Evolutionary conservation across 1,140 invertebrate species (phyloP).

Genomic region (Epicauta chinensis): DNA sequence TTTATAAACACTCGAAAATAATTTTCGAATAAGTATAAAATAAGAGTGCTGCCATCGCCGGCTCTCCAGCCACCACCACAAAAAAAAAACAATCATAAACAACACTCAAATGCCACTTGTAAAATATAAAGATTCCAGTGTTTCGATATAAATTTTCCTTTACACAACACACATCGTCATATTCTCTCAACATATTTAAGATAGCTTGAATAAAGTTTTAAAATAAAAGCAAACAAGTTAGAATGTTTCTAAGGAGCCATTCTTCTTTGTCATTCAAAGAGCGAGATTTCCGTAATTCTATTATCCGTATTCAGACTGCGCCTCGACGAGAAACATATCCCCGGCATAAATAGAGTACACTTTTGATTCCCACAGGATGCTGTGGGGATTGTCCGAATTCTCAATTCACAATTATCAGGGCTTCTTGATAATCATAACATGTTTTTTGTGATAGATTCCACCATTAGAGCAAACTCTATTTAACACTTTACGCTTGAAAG

Average conservation of each 20-base stretch:
- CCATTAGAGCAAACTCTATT: no score
- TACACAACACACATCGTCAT: not conserved
- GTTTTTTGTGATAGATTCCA: constrained; percentile 10
- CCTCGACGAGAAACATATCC: constrained; percentile 28
- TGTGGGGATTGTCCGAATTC: constrained; percentile 27
- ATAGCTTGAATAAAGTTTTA: not conserved
- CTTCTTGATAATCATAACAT: constrained; percentile 7
- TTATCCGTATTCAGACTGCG: constrained; percentile 32
- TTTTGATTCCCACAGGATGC: constrained; percentile 21
- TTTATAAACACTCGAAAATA: no score
- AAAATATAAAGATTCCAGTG: not conserved
- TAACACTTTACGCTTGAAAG: no score
- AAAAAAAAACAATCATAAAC: constrained; percentile 20
- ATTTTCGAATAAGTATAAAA: no score
- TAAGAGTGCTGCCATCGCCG: no score
- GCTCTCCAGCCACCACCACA: no score
- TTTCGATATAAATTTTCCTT: not conserved
- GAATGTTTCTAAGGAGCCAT: constrained; percentile 24
- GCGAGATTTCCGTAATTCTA: constrained; percentile 32
- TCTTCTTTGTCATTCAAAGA: constrained; percentile 30
- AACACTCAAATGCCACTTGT: constrained; percentile 14
- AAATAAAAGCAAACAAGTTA: constrained; percentile 30
- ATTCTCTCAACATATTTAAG: not conserved
- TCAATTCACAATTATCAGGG: constrained; percentile 34
- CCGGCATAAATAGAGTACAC: constrained; percentile 29